Conservation (phyloP, 2,888 invertebrate species). For the Drosophila mercatorum region DNA sequence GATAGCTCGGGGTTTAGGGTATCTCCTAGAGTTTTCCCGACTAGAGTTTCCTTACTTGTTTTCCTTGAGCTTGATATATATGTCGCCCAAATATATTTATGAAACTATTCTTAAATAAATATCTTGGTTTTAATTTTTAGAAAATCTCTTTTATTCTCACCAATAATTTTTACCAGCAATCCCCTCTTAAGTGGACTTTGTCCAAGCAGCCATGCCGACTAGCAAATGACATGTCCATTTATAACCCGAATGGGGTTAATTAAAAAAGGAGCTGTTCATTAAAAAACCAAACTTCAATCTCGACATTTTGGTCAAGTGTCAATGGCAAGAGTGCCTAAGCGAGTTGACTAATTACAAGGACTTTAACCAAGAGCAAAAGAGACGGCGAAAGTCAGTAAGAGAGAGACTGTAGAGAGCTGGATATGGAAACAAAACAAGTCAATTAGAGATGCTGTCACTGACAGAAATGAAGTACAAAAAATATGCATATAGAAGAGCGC, state of each 20-base stretch:
- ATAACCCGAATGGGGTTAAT: constrained; percentile 39
- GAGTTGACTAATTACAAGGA: constrained; percentile 66
- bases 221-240: constrained; percentile 15
- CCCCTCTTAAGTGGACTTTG: neutral
- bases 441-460: constrained; percentile 67
- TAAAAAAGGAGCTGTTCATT: constrained; percentile 33
- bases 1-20: too few relatives aligned
- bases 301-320: constrained; percentile 56
- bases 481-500: neutral
- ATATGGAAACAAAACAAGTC: constrained; percentile 55
- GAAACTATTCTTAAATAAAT: too few relatives aligned
- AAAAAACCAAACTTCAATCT: constrained; percentile 15
- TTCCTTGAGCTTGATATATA: too few relatives aligned
- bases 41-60: too few relatives aligned
- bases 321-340: constrained; percentile 62
- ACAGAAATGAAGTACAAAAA: constrained; percentile 28
- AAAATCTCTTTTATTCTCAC: neutral
- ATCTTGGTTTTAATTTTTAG: too few relatives aligned
- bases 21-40: too few relatives aligned
- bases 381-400: constrained; percentile 11
- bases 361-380: constrained; percentile 24
- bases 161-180: neutral
- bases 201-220: neutral
- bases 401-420: constrained; percentile 7
- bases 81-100: too few relatives aligned